These are phyloP conservation scores for Eolophus roseicapilla DNA, from an alignment of 2,113 vertebrate genomes.

Conservation along the genomic window DNA sequence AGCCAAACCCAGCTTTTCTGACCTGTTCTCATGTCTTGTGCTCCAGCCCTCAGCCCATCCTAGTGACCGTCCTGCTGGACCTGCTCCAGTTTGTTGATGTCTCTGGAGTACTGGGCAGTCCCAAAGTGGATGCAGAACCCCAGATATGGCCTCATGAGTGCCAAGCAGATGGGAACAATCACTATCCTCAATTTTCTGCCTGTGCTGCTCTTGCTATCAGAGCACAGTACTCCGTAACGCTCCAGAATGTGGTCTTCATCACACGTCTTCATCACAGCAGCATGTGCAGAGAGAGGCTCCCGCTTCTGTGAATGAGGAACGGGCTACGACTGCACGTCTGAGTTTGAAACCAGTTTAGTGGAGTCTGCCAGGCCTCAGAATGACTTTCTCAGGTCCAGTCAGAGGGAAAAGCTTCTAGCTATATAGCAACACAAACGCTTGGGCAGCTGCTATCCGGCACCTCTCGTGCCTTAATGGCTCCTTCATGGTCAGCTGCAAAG, in stretches of 20 bases:
- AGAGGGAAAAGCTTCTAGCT: not conserved
- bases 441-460: not conserved
- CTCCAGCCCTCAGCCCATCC: not conserved
- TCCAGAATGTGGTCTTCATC: not conserved
- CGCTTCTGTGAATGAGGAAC: not conserved
- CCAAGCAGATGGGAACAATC: not conserved
- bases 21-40: not conserved
- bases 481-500: not conserved
- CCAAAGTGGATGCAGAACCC: not conserved
- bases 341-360: not conserved
- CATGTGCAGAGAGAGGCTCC: not conserved
- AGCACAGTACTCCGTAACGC: not conserved
- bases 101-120: not conserved
- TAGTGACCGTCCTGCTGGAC: not conserved
- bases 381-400: not conserved
- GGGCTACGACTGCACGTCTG: not conserved
- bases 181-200: not conserved
- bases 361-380: not conserved
- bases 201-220: not conserved
- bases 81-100: not conserved
- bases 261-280: not conserved
- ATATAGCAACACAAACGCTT: accelerated
- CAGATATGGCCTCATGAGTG: not conserved
- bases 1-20: not conserved
- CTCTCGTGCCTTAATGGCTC: not conserved